Evolutionary conservation across 1,140 invertebrate species (phyloP), one percentile per base, ranked within the genome.

Genomic region (Portunus trituberculatus): DNA sequence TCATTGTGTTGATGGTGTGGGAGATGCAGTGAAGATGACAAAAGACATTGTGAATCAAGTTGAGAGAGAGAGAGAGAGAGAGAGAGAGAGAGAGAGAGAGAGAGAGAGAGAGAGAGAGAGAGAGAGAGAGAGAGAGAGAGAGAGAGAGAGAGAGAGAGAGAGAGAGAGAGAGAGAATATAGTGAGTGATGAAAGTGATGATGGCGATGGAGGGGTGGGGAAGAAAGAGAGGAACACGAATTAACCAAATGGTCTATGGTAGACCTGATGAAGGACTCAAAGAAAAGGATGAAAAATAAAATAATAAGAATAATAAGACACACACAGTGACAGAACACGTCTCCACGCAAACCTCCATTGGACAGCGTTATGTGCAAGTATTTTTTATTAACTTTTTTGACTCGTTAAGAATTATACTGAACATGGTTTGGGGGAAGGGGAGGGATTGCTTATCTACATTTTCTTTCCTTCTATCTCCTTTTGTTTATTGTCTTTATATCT

Each of bases 141-240:
- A 14, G 10, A 20, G 52, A 14, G 12, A 89, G 89, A 93, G 67
- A 96, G 96, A 96, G 96, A 96, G 96, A 97, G 96, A 97, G 93
- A 92, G 91, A 91, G 52, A 39, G 48, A 25, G 20, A 76, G n/a
- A 16, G 25, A n/a, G 67, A 20, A n/a, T 76, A 25, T 20, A 52
- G 14, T 76, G 67, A 20, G 67, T 76, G 67, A n/a, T n/a, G 67
- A 25, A 20, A 20, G 20, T 76, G 67, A n/a, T n/a, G 67, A n/a
- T 76, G 67, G 25, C 0, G 67, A n/a, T 76, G 67, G 67, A n/a
- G 67, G 16, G 87, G 87, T 25, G 82, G 86, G 83, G 46, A 82
- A 45, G 45, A 52, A 52, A 92, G 91, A 96, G 93, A 90, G 52
- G 83, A 95, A 95, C 52, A n/a, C 91, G 29, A 96, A 91, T 90